Evolutionary conservation across 2,113 vertebrate genomes (phyloP), one percentile per base, ranked within the genome.

Genomic region (Hiodon alosoides): DNA sequence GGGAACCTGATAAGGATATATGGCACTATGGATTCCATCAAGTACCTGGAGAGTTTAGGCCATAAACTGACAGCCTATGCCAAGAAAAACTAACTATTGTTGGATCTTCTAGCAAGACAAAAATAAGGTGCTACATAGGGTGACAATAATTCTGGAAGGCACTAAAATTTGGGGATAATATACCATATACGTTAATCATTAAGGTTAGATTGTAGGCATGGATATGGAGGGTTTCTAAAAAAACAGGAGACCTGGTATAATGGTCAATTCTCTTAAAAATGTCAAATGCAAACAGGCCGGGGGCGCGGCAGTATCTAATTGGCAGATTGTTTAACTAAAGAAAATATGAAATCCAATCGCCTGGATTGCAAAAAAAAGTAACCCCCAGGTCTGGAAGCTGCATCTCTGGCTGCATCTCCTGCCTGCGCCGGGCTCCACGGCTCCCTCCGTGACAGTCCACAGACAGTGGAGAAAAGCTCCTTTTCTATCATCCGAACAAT

Each of bases 261-360:
- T 66, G 46, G 53, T 73, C 51, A 16, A 4, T 3, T 60, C 7
- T 14, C 68, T n/a, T 75, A 51, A 64, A 57, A 46, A 11, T 62
- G 11, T 68, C 64, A 60, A 50, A 66, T 73, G n/a, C n/a, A 9
- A 31, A 16, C n/a, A 13, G 48, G 16, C 70, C 65, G 5, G 50
- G 5, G 79, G 51, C 69, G 4, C 14, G 11, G 47, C 55, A 71
- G 61, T 53, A 61, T 53, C 64, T 5, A 31, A 69, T 72, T n/a
- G 14, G 55, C 11, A 11, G 11, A 60, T 65, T 4, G 4, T 13
- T 71, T 59, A 67, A 77, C 47, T 48, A 53, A 70, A 74, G 17
- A 57, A 53, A 73, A 55, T 3, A 69, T 31, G 64, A 59, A 47
- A 17, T 50, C 16, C 7, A 70, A 65, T 16, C 2, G 17, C 67